Conservation (phyloP, 2,888 invertebrate species). For the Steinernema scapterisci region DNA sequence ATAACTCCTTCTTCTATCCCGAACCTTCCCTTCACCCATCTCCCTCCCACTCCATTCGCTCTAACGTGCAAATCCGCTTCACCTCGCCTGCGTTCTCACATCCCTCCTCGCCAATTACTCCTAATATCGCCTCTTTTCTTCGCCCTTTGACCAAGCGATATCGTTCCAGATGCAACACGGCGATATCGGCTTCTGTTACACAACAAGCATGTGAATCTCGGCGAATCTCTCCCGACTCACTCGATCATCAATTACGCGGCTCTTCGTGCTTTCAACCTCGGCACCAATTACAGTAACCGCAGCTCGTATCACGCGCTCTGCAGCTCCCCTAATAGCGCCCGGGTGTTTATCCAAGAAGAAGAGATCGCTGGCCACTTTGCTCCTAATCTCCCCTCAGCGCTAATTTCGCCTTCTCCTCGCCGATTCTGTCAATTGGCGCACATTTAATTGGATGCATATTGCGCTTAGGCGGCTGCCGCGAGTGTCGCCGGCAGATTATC, state of each 20-base stretch:
- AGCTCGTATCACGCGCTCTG: neutral
- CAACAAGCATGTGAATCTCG: constrained; percentile 28
- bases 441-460: constrained; percentile 31
- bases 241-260: constrained; percentile 27
- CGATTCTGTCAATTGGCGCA: constrained; percentile 30
- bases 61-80: constrained; percentile 23
- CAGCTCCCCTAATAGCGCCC: too few relatives aligned
- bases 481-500: constrained; percentile 31
- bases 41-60: neutral
- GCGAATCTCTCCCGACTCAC: constrained; percentile 10
- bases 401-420: constrained; percentile 13
- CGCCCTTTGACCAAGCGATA: neutral
- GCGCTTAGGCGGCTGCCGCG: constrained; percentile 2
- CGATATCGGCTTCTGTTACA: constrained; percentile 30
- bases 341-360: neutral
- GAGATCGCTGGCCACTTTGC: constrained; percentile 3
- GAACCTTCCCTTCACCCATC: too few relatives aligned
- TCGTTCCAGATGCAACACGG: constrained; percentile 8
- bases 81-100: neutral
- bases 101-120: constrained; percentile 14
- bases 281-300: constrained; percentile 16
- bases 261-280: neutral
- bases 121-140: neutral
- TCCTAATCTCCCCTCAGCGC: constrained; percentile 12
- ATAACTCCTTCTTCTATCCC: too few relatives aligned